Evolutionary conservation across 1,140 invertebrate genomes (phyloP).

Genomic region (Geopemphigus sp.): DNA sequence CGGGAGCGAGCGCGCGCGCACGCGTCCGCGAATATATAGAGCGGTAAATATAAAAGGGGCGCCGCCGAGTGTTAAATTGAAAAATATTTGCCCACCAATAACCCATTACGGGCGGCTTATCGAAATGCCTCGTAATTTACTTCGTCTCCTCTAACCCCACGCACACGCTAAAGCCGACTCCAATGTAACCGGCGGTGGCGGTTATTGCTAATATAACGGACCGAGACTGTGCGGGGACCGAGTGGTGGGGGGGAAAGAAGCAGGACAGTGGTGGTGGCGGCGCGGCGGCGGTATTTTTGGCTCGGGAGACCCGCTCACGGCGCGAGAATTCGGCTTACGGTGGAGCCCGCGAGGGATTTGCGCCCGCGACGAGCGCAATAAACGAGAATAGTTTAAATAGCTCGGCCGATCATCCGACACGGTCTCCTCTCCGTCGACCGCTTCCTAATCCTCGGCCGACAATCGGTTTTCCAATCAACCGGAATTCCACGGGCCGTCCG

Average conservation of each 20-base stretch:
- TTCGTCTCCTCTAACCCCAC: not conserved
- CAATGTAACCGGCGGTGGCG: not conserved
- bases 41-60: constrained; percentile 12
- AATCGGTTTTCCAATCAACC: constrained; percentile 23
- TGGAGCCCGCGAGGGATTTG: not conserved
- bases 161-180: not conserved
- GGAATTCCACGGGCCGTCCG: constrained; percentile 8
- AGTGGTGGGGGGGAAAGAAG: too few species aligned
- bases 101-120: constrained; percentile 41
- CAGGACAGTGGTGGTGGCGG: too few species aligned
- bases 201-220: constrained; percentile 57
- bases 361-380: not conserved
- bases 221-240: too few species aligned
- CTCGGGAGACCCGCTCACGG: not conserved
- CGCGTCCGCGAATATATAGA: too few species aligned
- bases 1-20: too few species aligned
- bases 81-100: constrained; percentile 45
- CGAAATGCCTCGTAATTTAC: constrained; percentile 44
- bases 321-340: constrained; percentile 20
- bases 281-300: not conserved
- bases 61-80: constrained; percentile 46
- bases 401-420: constrained; percentile 48
- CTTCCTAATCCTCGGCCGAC: constrained; percentile 23
- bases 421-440: not conserved
- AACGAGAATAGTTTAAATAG: constrained; percentile 52